Evolutionary conservation across 2,113 vertebrate species (phyloP), one percentile per base, ranked within the genome.

Genomic region (Camarhynchus parvulus): DNA sequence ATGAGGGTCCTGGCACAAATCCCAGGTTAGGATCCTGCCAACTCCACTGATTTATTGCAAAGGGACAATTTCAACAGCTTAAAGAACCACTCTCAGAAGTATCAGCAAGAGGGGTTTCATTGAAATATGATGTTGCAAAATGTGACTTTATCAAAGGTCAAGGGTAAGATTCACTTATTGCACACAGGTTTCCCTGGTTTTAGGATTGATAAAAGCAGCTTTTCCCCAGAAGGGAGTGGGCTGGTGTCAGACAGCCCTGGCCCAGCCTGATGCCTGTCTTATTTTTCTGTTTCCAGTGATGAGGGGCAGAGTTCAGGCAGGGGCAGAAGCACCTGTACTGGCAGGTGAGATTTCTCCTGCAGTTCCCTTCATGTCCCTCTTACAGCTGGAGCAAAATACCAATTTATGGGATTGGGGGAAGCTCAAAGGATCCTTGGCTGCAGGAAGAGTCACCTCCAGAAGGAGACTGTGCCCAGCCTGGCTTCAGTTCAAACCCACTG

Each of bases 21-120:
- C 30, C 46, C 4, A 7, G 1, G 3, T 41, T 3, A 41, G 66
- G 70, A 76, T 61, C 56, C 66, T 76, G 42, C 56, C 39, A 9
- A 1, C 8, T 20, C 24, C 2, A 5, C 75, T 2, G 5, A 18
- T 30, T 44, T 22, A 41, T 0, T 33, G 2, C 2, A 2, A n/a
- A 73, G 7, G 22, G 63, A n/a, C 6, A 15, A 59, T n/a, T 77
- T 5, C 25, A 58, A 3, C 39, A 12, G 18, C 39, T 33, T 11
- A 2, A 68, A 67, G 41, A 62, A 35, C 35, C 46, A 6, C 68
- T 39, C n/a, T 13, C 18, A 27, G 12, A 44, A 19, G 8, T 6
- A 41, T 2, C 47, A 13, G 42, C 28, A 27, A 11, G 22, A 62
- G 61, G 10, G 46, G 24, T 44, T 21, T 75, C 27, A 20, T 0